phyloP scores from a whole-genome alignment of 2,888 invertebrate genomes.

The Lasioglossum morio region DNA sequence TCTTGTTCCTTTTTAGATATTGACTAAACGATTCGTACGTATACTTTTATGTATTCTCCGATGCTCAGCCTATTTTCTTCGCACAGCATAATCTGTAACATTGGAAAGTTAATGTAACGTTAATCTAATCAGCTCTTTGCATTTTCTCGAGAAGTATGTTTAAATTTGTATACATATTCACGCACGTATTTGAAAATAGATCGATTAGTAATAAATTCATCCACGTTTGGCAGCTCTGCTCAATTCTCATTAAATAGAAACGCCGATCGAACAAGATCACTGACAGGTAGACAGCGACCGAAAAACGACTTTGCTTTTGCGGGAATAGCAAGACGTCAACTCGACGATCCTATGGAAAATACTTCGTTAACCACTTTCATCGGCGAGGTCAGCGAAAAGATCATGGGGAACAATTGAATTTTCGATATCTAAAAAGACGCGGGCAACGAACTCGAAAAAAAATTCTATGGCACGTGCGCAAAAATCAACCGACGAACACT shows the following conservation, averaged over 20 bases:
- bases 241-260: neutral
- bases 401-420: slow-evolving; percentile 17
- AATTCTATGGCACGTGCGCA: slow-evolving; percentile 60
- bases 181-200: slow-evolving; percentile 26
- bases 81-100: slow-evolving; percentile 36
- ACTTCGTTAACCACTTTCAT: slow-evolving; percentile 27
- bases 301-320: neutral
- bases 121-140: neutral
- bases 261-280: neutral
- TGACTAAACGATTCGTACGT: slow-evolving; percentile 13
- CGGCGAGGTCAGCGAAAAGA: neutral
- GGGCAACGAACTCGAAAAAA: slow-evolving; percentile 39
- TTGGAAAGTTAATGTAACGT: slow-evolving; percentile 1
- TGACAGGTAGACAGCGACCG: neutral
- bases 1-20: neutral
- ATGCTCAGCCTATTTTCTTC: neutral
- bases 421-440: slow-evolving; percentile 39
- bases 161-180: slow-evolving; percentile 1
- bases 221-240: neutral
- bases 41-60: neutral
- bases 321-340: slow-evolving; percentile 8
- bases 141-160: neutral
- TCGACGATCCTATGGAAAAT: slow-evolving; percentile 15
- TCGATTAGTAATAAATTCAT: neutral
- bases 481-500: slow-evolving; percentile 51